Percentiles rank a stretch among this genome's conserved stretches.
Evolutionary conservation across 1,140 invertebrate species (phyloP).

Genomic region (Euura saliciscinereae): DNA sequence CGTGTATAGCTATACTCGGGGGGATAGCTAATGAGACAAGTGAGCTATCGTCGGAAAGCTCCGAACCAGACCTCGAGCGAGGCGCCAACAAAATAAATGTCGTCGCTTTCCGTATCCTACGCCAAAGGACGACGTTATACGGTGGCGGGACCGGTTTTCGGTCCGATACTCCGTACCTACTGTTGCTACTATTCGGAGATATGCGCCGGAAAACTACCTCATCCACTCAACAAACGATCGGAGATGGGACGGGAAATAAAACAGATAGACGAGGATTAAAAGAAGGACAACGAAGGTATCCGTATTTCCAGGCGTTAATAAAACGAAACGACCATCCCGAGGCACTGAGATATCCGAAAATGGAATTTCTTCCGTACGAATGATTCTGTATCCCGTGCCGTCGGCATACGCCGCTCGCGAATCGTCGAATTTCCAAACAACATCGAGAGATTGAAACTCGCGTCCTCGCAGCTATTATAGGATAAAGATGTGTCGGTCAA

Average conservation of each 20-base stretch:
- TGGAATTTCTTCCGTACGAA: background rate
- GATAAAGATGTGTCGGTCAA: too few species aligned
- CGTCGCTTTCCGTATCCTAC: background rate
- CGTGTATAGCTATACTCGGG: background rate
- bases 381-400: background rate
- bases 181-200: background rate
- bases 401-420: background rate
- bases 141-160: background rate
- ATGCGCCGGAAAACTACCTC: background rate
- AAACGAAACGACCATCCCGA: too few species aligned
- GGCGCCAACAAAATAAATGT: conserved; percentile 7
- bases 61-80: background rate
- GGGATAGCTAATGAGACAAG: conserved; percentile 6
- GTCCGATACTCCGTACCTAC: background rate
- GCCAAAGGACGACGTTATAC: background rate
- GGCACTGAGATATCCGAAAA: too few species aligned
- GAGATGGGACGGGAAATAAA: too few species aligned
- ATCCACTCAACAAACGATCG: too few species aligned
- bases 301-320: too few species aligned
- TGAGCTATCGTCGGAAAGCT: conserved; percentile 6
- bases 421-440: too few species aligned
- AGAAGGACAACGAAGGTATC: too few species aligned
- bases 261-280: too few species aligned
- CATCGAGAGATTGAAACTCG: too few species aligned
- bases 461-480: too few species aligned